Base-by-base conservation (phyloP, 2,113 vertebrate genomes). In the Campylorhamphus procurvoides region DNA sequence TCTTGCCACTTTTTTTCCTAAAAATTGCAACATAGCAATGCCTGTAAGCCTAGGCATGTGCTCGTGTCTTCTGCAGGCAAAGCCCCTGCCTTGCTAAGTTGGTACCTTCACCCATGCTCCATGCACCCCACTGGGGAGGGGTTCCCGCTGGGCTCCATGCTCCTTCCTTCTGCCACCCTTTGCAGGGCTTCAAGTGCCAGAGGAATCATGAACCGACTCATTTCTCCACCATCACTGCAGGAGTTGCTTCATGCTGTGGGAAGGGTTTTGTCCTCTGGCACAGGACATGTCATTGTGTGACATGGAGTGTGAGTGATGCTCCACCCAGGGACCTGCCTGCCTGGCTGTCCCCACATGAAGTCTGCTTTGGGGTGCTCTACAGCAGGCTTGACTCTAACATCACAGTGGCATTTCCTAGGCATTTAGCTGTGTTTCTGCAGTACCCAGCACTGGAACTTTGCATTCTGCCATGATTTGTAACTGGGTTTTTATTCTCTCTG, bases 151-250 rank as follows among this genome's bases (percentile, higher is more conserved):
- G n/a, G 16, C 63, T 93, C 50, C 12, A 3, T 3, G 2, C 13
- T 20, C 14, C 69, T 78, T 81, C 59, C 31, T 77, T 81, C 31
- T 59, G 73, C n/a, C 18, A 12, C 29, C 10, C 44, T 62, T 24
- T n/a, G 31, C 17, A 5, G 28, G 49, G 49, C 20, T 82, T 67
- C 0, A 0, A 13, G 31, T 88, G 56, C 75, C 25, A 23, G 31
- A 53, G 33, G 6, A 56, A 33, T 10, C 40, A 5, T 2, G 3
- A 81, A 62, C 55, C 0, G 0, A 7, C 12, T 64, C 18, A 3
- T 19, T 37, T 71, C 37, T 47, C 23, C 14, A 8, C 12, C 46
- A 5, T 62, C 40, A 9, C 55, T 25, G 28, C 31, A 35, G 64
- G 23, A 31, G 7, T 1, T 33, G 7, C 52, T 4, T 82, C 1